Conservation (phyloP, 2,797 vertebrate genomes). For the Pogonophryne albipinna region DNA sequence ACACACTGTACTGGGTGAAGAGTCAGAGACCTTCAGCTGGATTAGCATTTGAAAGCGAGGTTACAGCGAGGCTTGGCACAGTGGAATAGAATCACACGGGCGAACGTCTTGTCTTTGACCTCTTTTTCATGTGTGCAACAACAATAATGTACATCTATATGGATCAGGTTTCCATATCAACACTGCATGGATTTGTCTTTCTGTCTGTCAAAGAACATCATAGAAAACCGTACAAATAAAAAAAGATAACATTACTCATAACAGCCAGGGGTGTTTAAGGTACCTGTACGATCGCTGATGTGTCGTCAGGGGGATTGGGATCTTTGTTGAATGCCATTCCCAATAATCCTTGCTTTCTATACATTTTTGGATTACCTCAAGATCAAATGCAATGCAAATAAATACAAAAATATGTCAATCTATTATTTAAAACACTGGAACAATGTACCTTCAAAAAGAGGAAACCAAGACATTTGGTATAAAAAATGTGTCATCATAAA, state of each 20-base stretch:
- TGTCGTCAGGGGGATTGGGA: neutral
- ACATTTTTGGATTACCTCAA: too few relatives aligned
- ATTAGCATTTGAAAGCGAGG: conserved; percentile 61
- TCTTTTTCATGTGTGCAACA: neutral
- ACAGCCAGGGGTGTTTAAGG: neutral
- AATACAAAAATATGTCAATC: too few relatives aligned
- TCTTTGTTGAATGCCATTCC: neutral
- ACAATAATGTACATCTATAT: neutral
- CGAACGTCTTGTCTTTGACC: conserved; percentile 39
- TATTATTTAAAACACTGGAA: too few relatives aligned
- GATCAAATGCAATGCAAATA: too few relatives aligned
- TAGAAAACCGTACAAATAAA: neutral
- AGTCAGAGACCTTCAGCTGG: conserved; percentile 32
- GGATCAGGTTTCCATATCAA: conserved; percentile 22
- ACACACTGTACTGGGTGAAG: neutral
- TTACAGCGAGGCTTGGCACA: conserved; percentile 7
- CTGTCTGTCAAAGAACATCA: neutral
- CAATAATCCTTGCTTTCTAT: neutral
- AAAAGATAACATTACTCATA: neutral
- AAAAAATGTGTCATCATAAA: too few relatives aligned
- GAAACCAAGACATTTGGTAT: too few relatives aligned
- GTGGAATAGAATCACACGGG: neutral
- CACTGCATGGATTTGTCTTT: neutral
- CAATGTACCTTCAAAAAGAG: too few relatives aligned
- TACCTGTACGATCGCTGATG: neutral